phyloP scores from a whole-genome alignment of 1,140 invertebrate species.

The Spodoptera frugiperda region DNA sequence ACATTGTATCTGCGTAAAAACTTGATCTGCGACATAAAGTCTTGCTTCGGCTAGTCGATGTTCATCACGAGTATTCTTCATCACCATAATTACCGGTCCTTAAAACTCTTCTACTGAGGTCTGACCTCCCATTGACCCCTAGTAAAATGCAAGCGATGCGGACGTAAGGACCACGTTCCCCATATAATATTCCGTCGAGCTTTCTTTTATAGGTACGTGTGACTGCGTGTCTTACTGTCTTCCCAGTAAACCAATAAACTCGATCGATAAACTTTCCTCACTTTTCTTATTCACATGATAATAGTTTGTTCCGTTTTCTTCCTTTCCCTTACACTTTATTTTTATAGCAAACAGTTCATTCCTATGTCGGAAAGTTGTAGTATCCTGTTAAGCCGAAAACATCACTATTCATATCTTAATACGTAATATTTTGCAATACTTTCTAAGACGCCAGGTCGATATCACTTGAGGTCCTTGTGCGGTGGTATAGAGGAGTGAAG shows the following conservation, averaged over 20 bases:
- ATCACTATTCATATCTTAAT: not conserved
- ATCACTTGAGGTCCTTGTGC: not conserved
- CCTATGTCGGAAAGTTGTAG: not conserved
- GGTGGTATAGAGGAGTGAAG: not conserved
- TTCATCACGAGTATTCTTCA: not conserved
- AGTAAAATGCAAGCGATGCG: slow-evolving; percentile 21
- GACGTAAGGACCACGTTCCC: slow-evolving; percentile 11
- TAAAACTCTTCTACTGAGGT: not conserved
- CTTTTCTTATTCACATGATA: slow-evolving; percentile 19
- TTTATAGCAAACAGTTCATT: slow-evolving; percentile 16
- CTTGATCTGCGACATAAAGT: not conserved
- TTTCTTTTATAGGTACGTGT: not conserved
- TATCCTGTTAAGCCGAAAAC: not conserved
- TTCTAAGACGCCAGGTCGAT: slow-evolving; percentile 5
- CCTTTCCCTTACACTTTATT: not conserved
- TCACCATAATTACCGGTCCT: not conserved
- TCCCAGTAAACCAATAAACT: slow-evolving; percentile 33
- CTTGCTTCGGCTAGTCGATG: not conserved
- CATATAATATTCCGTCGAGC: slow-evolving; percentile 3
- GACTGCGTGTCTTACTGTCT: not conserved
- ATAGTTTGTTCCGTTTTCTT: slow-evolving; percentile 5
- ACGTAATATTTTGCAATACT: slow-evolving; percentile 13
- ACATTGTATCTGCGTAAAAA: not conserved
- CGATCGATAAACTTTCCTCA: slow-evolving; percentile 37
- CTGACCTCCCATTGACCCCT: slow-evolving; percentile 9